These are phyloP conservation scores for Drosophila pruinosa DNA, from an alignment of 1,140 invertebrate genomes.

Conservation along the genomic window DNA sequence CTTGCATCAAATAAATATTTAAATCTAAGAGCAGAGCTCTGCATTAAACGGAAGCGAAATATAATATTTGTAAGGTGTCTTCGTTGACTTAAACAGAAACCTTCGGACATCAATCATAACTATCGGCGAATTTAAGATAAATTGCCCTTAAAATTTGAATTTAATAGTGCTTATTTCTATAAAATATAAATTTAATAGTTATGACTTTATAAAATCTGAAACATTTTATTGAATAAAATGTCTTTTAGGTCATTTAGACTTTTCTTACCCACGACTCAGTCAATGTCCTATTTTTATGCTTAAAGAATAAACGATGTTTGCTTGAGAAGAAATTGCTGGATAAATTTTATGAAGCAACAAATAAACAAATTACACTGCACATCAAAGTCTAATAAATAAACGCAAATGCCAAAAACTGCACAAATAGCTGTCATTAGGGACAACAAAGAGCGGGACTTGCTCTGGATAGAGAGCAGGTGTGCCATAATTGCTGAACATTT, in stretches of 20 bases:
- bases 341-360: slow-evolving; percentile 62
- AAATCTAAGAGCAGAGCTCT: slow-evolving; percentile 44
- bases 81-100: slow-evolving; percentile 22
- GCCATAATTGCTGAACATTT: slow-evolving; percentile 76
- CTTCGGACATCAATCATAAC: no score
- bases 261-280: no score
- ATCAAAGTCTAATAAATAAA: slow-evolving; percentile 71
- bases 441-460: slow-evolving; percentile 26
- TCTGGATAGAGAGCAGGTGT: slow-evolving; percentile 65
- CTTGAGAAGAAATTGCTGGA: slow-evolving; percentile 22
- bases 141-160: no score
- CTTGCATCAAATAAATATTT: slow-evolving; percentile 74
- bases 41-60: slow-evolving; percentile 52
- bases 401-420: slow-evolving; percentile 76
- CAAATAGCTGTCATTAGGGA: slow-evolving; percentile 75
- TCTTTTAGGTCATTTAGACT: no score
- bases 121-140: no score
- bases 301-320: background rate
- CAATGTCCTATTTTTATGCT: background rate
- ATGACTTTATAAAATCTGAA: no score
- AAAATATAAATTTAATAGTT: no score
- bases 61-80: slow-evolving; percentile 44
- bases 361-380: slow-evolving; percentile 69
- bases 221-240: no score
- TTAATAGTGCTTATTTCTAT: no score